Evolutionary conservation across 2,888 invertebrate genomes (phyloP), one percentile per base, ranked within the genome.

Genomic region (Trichogramma dendrolimi): DNA sequence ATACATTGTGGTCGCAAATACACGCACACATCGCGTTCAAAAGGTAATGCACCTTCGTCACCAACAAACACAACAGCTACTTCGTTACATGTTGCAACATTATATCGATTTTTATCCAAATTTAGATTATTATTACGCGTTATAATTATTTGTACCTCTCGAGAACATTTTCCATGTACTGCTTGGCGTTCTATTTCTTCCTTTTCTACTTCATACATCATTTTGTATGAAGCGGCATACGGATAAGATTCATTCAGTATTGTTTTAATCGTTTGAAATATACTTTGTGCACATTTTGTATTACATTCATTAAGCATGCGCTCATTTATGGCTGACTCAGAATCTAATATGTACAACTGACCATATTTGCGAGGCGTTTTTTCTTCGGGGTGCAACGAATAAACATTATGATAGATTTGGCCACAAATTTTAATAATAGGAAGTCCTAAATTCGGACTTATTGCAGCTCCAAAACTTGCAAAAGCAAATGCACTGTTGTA

Each of bases 51-150:
- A 14, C 62, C 67, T 44, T 63, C 63, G 2, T 65, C 44, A 42
- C 14, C 53, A 4, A 57, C 53, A 58, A 64, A 65, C 42, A 65
- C 58, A 1, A 65, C 46, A 38, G 62, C 61, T 40, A 67, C 62
- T 55, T 67, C 64, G 53, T 65, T 65, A 46, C 59, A 58, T 27
- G 51, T 62, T 11, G 63, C 56, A 10, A 43, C 4, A 44, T 67
- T 67, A 42, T 48, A 61, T 44, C 51, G 52, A 58, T 60, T 62
- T 54, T 65, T 59, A 60, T 64, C 58, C 4, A 58, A 47, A 4
- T 38, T 49, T 43, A 40, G 11, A 49, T 63, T 41, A 43, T 62
- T 47, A 42, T 60, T 63, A 41, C 63, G 54, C 46, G 51, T 46
- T 61, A 67, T 62, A 58, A 40, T 52, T 5, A 63, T 8, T 41